Conservation (phyloP, 35 echinoderm and acorn worm genomes). For the Ophioderma brevispina region DNA sequence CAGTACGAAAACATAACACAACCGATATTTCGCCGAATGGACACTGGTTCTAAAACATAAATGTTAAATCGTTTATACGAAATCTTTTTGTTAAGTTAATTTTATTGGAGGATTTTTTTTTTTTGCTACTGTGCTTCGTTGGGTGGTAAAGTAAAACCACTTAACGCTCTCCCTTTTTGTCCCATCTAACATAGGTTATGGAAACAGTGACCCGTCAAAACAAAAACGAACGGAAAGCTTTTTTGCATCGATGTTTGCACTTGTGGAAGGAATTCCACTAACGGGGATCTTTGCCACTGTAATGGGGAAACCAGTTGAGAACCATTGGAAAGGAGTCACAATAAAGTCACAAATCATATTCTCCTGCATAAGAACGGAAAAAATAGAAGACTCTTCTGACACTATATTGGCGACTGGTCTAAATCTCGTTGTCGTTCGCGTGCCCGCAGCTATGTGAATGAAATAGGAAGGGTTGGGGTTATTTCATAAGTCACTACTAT, state of each 20-base stretch:
- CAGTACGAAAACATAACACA: too few species aligned
- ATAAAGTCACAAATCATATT: constrained; percentile 13
- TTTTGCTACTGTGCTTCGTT: too few species aligned
- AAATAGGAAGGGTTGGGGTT: constrained; percentile 74
- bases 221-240: constrained; percentile 28
- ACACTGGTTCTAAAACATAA: too few species aligned
- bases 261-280: constrained; percentile 84
- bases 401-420: constrained; percentile 9
- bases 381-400: not conserved
- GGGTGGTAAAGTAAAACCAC: too few species aligned
- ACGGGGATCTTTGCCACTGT: constrained; percentile 65
- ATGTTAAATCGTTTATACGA: too few species aligned
- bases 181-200: constrained; percentile 71
- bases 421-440: constrained; percentile 59
- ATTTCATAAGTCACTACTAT: constrained; percentile 76
- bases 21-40: too few species aligned
- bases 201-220: constrained; percentile 67
- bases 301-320: constrained; percentile 70
- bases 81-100: too few species aligned
- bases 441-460: constrained; percentile 53
- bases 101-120: too few species aligned
- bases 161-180: not conserved
- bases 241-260: constrained; percentile 79
- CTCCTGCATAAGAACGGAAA: constrained; percentile 16
- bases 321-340: constrained; percentile 34